phyloP scores from a whole-genome alignment of 2,888 invertebrate species.

The Gymnosoma rotundatum region DNA sequence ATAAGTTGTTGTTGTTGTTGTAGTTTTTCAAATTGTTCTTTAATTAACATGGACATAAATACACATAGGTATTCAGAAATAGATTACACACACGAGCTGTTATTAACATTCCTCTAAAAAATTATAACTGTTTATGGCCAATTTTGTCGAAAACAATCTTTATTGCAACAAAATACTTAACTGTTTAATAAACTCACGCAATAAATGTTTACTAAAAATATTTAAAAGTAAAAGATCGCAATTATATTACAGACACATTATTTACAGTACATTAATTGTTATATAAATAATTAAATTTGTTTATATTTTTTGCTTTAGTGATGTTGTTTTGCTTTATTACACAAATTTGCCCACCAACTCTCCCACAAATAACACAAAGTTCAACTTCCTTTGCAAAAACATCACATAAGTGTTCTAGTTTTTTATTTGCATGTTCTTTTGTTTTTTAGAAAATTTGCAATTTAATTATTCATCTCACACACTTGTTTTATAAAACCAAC shows the following conservation, averaged over 20 bases:
- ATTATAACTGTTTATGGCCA: constrained; percentile 25
- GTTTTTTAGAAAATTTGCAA: constrained; percentile 3
- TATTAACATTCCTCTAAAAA: constrained; percentile 10
- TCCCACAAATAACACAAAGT: not conserved
- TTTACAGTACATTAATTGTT: not conserved
- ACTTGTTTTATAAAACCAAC: constrained; percentile 35
- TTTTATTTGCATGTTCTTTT: constrained; percentile 16
- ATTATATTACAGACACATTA: not conserved
- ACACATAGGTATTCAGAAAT: constrained; percentile 5
- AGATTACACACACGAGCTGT: not conserved
- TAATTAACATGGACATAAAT: not conserved
- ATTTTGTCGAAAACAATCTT: not conserved
- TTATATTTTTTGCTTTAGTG: not conserved
- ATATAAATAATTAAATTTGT: not conserved
- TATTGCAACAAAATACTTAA: constrained; percentile 3
- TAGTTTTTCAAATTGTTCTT: constrained; percentile 13
- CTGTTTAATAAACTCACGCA: not conserved
- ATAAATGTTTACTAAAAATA: not conserved
- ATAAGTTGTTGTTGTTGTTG: constrained; percentile 35
- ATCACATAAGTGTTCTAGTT: constrained; percentile 48
- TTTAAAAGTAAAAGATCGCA: not conserved
- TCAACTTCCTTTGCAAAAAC: not conserved
- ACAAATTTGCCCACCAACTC: not conserved
- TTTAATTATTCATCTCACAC: constrained; percentile 13
- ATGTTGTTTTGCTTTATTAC: constrained; percentile 4